Percentiles rank a stretch among this genome's conserved stretches.
phyloP scores from a whole-genome alignment of 2,113 vertebrate species.

The Amblyornis subalaris region DNA sequence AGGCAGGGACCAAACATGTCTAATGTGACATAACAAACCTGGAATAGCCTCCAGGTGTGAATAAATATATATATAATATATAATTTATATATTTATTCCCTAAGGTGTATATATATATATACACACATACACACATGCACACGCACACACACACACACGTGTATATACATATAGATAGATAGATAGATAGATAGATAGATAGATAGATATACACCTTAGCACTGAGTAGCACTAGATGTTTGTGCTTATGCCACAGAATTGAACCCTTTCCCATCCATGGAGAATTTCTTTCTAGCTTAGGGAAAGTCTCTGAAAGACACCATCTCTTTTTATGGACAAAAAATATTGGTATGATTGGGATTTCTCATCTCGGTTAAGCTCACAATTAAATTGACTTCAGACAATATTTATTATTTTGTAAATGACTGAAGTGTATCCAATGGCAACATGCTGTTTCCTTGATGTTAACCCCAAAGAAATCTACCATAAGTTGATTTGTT shows the following conservation, averaged over 20 bases:
- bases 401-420: not conserved
- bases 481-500: not conserved
- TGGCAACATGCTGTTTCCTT: not conserved
- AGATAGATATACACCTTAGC: not conserved
- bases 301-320: not conserved
- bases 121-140: not conserved
- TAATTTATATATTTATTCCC: not conserved
- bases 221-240: not conserved
- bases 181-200: too few species aligned
- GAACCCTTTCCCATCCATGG: not conserved
- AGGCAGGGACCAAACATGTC: not conserved
- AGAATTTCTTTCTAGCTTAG: not conserved
- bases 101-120: fast-evolving
- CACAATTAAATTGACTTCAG: not conserved
- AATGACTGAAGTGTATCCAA: not conserved
- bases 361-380: not conserved
- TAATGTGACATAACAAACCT: not conserved
- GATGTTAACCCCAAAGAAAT: not conserved
- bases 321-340: not conserved
- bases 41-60: not conserved
- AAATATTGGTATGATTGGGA: not conserved
- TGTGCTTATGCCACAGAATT: not conserved
- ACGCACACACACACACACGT: not conserved
- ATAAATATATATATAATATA: not conserved
- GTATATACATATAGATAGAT: too few species aligned